Conservation (phyloP, 2,113 vertebrate genomes). For the Bucco capensis region DNA sequence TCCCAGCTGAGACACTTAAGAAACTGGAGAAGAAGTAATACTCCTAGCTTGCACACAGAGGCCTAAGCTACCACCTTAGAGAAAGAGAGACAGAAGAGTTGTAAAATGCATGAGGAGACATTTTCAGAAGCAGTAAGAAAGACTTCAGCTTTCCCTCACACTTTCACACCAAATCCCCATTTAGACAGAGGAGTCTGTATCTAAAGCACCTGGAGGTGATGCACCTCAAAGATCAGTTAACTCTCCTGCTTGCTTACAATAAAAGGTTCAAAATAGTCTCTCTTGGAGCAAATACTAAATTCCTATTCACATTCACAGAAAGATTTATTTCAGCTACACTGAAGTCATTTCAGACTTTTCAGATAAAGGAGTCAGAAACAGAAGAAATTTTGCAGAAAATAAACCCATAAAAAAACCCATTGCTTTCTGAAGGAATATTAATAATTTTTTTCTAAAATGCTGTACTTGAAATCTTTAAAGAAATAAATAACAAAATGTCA, state of each 20-base stretch:
- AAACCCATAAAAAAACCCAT: neutral
- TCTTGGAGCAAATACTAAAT: neutral
- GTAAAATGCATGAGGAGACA: neutral
- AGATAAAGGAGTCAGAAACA: neutral
- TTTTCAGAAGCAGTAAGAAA: neutral
- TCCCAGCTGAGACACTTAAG: neutral
- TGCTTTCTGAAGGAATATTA: neutral
- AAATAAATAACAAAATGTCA: neutral
- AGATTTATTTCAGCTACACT: neutral
- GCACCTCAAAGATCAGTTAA: neutral
- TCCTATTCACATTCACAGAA: neutral
- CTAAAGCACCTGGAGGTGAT: neutral
- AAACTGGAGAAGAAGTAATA: neutral
- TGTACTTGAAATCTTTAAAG: neutral
- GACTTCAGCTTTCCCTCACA: neutral
- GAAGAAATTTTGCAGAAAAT: neutral
- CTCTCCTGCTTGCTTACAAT: neutral
- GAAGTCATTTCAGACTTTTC: neutral
- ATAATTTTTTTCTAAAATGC: neutral
- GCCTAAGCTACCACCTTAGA: neutral
- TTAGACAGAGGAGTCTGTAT: neutral
- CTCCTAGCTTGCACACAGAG: fast-evolving
- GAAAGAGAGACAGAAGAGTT: neutral
- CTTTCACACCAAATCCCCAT: neutral
- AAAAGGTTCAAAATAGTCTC: neutral